Base-by-base conservation (phyloP, 2,888 invertebrate genomes). In the Xestia c-nigrum region DNA sequence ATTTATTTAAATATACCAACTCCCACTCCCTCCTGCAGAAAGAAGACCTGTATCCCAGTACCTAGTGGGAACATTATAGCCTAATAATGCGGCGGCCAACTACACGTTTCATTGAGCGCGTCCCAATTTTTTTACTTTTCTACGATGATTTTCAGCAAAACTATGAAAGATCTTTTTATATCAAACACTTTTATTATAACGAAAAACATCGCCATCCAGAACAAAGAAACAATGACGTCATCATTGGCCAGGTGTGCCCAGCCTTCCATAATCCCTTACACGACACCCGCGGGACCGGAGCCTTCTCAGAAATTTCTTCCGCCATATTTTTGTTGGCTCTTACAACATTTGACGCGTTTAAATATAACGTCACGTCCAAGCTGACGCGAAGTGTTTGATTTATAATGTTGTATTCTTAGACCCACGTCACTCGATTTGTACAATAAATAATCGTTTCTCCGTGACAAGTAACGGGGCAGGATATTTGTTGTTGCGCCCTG, bases 361-460 rank as follows among this genome's bases (percentile, higher is more conserved):
- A 85, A 81, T 85, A 85, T 87, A 80, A 74, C 80, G 87, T 87
- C 89, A 87, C 89, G 89, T 85, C 76, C 85, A 81, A 85, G 72
- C 80, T 86, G 88, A 85, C 86, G 86, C 72, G 83, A 87, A 91
- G 84, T 90, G 86, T 90, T 91, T 93, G 93, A 94, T 94, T 94
- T 93, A 94, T 92, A 89, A 87, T 80, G 87, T 85, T 87, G 90
- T 91, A 92, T 92, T 93, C 93, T 91, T 90, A 88, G 86, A 93
- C 93, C 94, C 93, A 83, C 90, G 92, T 94, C 94, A 93, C 92
- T 94, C 94, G 92, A 93, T 94, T 91, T 92, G 90, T 91, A 92
- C 90, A 89, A 92, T 94, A 94, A 94, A 94, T 94, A 93, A 94
- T 94, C 91, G 92, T 91, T 89, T 80, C 85, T 84, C 81, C 85